Evolutionary conservation across 2,113 vertebrate genomes (phyloP).

Genomic region (Nesogale talazaci): DNA sequence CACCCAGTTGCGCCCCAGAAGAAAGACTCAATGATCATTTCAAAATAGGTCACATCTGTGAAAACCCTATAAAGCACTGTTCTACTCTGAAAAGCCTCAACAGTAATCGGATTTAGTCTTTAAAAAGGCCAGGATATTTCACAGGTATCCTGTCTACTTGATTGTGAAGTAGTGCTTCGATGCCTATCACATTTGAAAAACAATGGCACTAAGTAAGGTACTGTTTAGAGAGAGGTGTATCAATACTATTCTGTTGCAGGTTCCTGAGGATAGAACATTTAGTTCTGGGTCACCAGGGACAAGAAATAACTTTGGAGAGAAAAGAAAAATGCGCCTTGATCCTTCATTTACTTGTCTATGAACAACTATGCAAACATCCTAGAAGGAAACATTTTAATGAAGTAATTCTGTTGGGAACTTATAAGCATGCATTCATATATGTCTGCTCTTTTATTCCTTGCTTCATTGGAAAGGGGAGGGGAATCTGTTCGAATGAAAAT

Average conservation of each 20-base stretch:
- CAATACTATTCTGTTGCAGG: constrained; percentile 71
- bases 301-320: constrained; percentile 51
- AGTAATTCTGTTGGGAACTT: constrained; percentile 12
- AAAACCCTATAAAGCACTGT: not conserved
- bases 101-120: not conserved
- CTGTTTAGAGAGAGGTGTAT: constrained; percentile 55
- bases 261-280: constrained; percentile 60
- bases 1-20: not conserved
- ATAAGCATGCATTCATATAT: not conserved
- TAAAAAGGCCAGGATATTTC: constrained; percentile 31
- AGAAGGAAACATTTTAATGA: constrained; percentile 14
- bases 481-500: constrained; percentile 52
- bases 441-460: not conserved
- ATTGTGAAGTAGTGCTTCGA: constrained; percentile 63
- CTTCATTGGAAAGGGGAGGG: not conserved
- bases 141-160: constrained; percentile 47
- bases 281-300: constrained; percentile 75
- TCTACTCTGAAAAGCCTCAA: not conserved
- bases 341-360: not conserved
- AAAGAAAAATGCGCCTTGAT: not conserved
- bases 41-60: not conserved
- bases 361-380: constrained; percentile 36
- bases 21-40: not conserved
- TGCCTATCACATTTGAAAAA: constrained; percentile 43
- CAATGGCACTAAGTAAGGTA: constrained; percentile 20